phyloP scores from a whole-genome alignment of 2,888 invertebrate genomes.

The Acanthosepion lycidas region DNA sequence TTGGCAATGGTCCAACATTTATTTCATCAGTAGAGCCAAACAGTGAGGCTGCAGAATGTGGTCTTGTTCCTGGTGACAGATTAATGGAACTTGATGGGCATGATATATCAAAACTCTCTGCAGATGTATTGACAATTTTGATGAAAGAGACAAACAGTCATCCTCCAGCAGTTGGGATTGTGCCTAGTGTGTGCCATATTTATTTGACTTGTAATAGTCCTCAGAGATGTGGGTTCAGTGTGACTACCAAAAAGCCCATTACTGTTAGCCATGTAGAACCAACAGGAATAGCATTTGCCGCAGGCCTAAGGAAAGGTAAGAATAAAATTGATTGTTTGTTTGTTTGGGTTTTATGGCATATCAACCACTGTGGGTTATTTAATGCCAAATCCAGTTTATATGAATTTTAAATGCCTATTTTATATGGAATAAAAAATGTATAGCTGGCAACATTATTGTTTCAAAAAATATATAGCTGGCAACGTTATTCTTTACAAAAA shows the following conservation, averaged over 20 bases:
- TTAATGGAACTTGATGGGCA: conserved; percentile 71
- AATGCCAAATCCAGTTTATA: no score
- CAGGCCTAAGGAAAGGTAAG: conserved; percentile 62
- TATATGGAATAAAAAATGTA: no score
- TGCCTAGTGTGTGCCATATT: conserved; percentile 65
- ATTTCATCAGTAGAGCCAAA: conserved; percentile 69
- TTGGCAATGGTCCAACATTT: conserved; percentile 72
- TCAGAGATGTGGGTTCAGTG: conserved; percentile 69
- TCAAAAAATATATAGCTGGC: no score
- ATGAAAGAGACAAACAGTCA: conserved; percentile 63
- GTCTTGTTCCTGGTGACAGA: conserved; percentile 71
- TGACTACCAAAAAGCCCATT: conserved; percentile 66
- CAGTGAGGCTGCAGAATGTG: conserved; percentile 69
- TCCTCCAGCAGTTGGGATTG: conserved; percentile 71
- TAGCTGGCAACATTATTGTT: no score
- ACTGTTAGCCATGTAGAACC: conserved; percentile 66
- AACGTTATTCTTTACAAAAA: no score
- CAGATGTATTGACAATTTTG: conserved; percentile 64
- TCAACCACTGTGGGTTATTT: no score
- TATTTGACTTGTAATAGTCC: conserved; percentile 60
- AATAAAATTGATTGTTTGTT: no score
- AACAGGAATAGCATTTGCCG: conserved; percentile 67
- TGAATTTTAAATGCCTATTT: no score
- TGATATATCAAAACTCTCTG: conserved; percentile 69
- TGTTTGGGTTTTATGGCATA: no score